Evolutionary conservation across 2,797 vertebrate genomes (phyloP), one percentile per base, ranked within the genome.

Genomic region (Columba guinea): DNA sequence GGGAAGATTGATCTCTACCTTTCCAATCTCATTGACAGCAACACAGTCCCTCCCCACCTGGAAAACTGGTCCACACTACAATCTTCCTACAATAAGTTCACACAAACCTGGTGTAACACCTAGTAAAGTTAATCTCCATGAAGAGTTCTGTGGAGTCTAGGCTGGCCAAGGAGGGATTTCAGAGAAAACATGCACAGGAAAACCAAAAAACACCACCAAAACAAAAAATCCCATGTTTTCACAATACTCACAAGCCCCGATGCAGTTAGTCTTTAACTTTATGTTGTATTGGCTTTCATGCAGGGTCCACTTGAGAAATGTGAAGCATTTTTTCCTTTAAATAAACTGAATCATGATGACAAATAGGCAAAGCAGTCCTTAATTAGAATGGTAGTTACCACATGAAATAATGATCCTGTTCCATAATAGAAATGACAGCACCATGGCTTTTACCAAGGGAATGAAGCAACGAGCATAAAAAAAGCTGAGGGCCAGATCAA

Each of bases 401-500:
- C 22, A 92, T 5, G 30, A 78, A 94, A 94, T 37, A 88, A 30
- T 21, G 62, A 65, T 71, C 41, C 37, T 37, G 22, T 58, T 88
- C 46, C 14, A 59, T 13, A 41, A 63, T 3, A 87, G 49, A 89
- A 90, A 67, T 63, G 44, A 62, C 74, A 92, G 53, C 78, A 82
- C 59, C 13, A 26, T 21, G 14, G 35, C 52, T 77, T 85, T 68
- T 68, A 63, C 28, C 17, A 60, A 11, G n/a, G 34, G 51, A 93
- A 41, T 19, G 37, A 90, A 84, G 51, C 35, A 75, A 70, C 18
- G 35, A 87, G 79, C 44, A 10, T 15, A 39, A 4, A 69, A 89
- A 92, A 63, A 84, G 49, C 69, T 65, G 63, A 93, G 65, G 55
- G 63, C 11, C 35, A 88, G 30, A 81, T 34, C 65, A 85, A 87